Percentiles rank a stretch among this genome's conserved stretches.
phyloP scores from a whole-genome alignment of 2,888 invertebrate genomes.

The Gnatocerus cornutus region DNA sequence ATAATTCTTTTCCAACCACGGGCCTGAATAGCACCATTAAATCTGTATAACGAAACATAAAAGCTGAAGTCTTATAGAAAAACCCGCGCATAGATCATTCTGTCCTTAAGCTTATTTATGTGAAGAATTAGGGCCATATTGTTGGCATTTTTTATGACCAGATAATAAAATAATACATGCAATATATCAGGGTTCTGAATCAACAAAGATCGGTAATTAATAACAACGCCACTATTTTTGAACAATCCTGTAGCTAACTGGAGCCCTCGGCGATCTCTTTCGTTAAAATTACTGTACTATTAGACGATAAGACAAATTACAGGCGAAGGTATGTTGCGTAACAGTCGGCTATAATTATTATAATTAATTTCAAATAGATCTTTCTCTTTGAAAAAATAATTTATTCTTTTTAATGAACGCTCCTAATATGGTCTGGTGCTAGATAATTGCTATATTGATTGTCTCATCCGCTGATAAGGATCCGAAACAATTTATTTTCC shows the following conservation, averaged over 20 bases:
- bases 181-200: not conserved
- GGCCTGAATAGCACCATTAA: conserved; percentile 18
- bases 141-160: conserved; percentile 10
- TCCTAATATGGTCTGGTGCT: not conserved
- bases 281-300: too few species aligned
- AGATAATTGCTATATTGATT: not conserved
- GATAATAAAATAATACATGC: conserved; percentile 18
- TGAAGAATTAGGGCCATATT: conserved; percentile 14
- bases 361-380: not conserved
- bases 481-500: not conserved
- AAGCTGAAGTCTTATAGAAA: conserved; percentile 22
- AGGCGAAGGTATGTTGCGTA: too few species aligned
- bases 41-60: conserved; percentile 14
- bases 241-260: too few species aligned
- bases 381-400: not conserved
- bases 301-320: too few species aligned
- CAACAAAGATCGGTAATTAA: too few species aligned
- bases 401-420: not conserved
- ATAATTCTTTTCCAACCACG: conserved; percentile 13
- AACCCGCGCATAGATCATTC: conserved; percentile 35
- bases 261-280: too few species aligned
- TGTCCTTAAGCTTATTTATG: conserved; percentile 22
- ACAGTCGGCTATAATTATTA: conserved; percentile 1
- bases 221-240: too few species aligned
- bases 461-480: not conserved